A percentile compares a stretch with the other conserved stretches of the same genome.
Evolutionary conservation across 2,797 vertebrate genomes (phyloP).

Genomic region (Emydoidea blandingii): DNA sequence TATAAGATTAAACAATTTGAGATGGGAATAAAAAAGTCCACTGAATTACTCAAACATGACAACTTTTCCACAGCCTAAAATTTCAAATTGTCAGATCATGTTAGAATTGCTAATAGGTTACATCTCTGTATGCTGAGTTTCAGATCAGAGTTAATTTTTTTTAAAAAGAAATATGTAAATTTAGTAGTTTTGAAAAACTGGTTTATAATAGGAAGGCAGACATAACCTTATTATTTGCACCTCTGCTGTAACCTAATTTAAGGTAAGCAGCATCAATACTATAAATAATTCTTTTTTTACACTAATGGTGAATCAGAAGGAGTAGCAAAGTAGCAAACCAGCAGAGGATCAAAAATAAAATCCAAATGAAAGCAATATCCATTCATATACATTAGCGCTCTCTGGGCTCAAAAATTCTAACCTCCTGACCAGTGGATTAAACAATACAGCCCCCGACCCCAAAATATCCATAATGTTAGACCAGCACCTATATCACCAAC

Average conservation of each 20-base stretch:
- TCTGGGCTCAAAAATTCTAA: neutral
- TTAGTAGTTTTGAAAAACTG: neutral
- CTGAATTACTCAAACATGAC: rapidly evolving
- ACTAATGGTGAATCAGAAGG: neutral
- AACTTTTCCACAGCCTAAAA: neutral
- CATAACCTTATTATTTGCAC: rapidly evolving
- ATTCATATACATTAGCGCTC: neutral
- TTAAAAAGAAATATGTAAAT: rapidly evolving
- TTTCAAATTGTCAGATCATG: rapidly evolving
- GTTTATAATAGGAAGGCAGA: neutral
- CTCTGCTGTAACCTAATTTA: neutral
- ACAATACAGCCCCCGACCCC: neutral
- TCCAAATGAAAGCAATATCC: neutral
- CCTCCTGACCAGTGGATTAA: neutral
- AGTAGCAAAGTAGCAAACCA: neutral
- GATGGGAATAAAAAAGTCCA: neutral
- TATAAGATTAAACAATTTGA: neutral
- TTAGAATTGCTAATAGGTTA: neutral
- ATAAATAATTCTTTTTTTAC: neutral
- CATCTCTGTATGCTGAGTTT: neutral
- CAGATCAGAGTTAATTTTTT: neutral
- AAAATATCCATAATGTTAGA: neutral
- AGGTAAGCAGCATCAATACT: neutral
- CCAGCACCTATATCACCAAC: neutral
- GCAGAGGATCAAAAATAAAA: neutral